These are phyloP conservation scores for Phanerotoma sp. DNA, from an alignment of 2,888 invertebrate genomes.

Conservation along the genomic window DNA sequence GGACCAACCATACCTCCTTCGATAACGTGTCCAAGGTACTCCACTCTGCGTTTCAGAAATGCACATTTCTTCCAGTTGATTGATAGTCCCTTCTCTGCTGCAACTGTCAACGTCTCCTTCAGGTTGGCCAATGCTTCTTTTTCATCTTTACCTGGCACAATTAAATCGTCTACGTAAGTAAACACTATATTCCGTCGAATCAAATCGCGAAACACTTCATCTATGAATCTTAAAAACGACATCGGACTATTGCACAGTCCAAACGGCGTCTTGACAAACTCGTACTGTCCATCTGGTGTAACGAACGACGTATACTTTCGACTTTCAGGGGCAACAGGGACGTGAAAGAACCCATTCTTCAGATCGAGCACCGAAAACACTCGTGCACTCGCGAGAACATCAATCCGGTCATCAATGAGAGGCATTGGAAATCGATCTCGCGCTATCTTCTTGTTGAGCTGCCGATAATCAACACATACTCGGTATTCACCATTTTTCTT, in stretches of 20 bases:
- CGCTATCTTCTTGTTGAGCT: slow-evolving; percentile 44
- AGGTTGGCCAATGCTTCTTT: slow-evolving; percentile 12
- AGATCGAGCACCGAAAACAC: slow-evolving; percentile 31
- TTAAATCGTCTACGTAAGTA: slow-evolving; percentile 29
- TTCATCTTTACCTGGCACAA: slow-evolving; percentile 21
- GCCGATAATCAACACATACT: slow-evolving; percentile 52
- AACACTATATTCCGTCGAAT: slow-evolving; percentile 10
- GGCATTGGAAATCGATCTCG: slow-evolving; percentile 34
- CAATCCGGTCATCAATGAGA: slow-evolving; percentile 40
- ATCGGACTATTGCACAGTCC: slow-evolving; percentile 19
- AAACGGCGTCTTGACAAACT: slow-evolving; percentile 30
- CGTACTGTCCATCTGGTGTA: slow-evolving; percentile 30
- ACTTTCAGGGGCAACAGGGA: slow-evolving; percentile 30
- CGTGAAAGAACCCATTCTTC: slow-evolving; percentile 38
- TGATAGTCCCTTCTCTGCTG: slow-evolving; percentile 1
- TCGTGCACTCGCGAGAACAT: slow-evolving; percentile 12
- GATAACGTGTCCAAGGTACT: slow-evolving; percentile 29
- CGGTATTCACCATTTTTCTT: slow-evolving; percentile 38
- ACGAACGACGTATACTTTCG: slow-evolving; percentile 37
- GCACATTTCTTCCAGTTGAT: slow-evolving; percentile 32
- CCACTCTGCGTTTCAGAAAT: slow-evolving; percentile 20
- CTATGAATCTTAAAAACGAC: slow-evolving; percentile 31
- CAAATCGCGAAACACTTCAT: slow-evolving; percentile 27
- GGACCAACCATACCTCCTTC: too few relatives aligned
- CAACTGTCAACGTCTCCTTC: slow-evolving; percentile 12